Evolutionary conservation across 2,797 vertebrate species (phyloP).

Genomic region (Gambelia wislizenii): DNA sequence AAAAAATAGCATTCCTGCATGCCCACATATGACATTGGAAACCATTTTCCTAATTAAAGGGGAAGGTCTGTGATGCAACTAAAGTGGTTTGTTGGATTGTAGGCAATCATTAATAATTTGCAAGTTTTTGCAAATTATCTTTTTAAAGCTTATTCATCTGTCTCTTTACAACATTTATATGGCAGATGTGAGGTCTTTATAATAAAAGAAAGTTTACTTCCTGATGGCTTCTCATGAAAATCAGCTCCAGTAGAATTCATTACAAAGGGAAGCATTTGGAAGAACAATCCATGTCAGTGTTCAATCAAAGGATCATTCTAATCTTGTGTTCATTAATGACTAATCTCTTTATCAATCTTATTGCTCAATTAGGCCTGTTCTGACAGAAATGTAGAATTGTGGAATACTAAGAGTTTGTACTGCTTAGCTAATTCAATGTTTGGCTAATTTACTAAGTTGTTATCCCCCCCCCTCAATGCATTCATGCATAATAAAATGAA

Average conservation of each 20-base stretch:
- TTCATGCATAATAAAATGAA: not conserved
- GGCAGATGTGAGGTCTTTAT: conserved; percentile 27
- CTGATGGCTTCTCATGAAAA: not conserved
- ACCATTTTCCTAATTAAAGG: not conserved
- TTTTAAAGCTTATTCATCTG: conserved; percentile 42
- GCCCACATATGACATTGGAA: not conserved
- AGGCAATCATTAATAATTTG: conserved; percentile 23
- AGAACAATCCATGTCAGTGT: conserved; percentile 5
- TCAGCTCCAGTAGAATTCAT: not conserved
- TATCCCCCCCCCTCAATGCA: not conserved
- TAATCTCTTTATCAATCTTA: not conserved
- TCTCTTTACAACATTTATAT: not conserved
- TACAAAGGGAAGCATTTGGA: not conserved
- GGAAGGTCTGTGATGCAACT: not conserved
- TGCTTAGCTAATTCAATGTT: not conserved
- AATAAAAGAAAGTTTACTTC: conserved; percentile 22
- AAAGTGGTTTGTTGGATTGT: not conserved
- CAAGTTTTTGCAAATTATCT: not conserved
- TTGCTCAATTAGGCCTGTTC: accelerated
- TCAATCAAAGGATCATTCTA: conserved; percentile 33
- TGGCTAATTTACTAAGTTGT: not conserved
- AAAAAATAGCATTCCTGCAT: not conserved
- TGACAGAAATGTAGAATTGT: not conserved
- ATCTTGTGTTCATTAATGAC: conserved; percentile 1
- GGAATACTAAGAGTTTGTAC: not conserved